phyloP scores from a whole-genome alignment of 1,140 invertebrate genomes.

The Cardiocondyla obscurior region DNA sequence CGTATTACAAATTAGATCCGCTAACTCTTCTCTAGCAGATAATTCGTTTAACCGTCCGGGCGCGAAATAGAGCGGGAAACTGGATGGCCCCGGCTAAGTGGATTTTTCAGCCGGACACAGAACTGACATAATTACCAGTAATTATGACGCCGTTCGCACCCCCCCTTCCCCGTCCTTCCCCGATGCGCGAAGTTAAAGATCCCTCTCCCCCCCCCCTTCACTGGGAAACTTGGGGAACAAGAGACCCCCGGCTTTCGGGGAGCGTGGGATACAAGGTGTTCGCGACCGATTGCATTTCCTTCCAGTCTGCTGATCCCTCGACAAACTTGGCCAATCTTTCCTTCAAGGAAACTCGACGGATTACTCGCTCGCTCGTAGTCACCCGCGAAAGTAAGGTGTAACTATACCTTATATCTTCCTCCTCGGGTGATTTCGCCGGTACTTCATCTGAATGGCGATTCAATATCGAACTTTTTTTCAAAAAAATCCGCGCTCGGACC shows the following conservation, averaged over 20 bases:
- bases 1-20: conserved; percentile 55
- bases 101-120: conserved; percentile 34
- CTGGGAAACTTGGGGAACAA: conserved; percentile 9
- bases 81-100: conserved; percentile 10
- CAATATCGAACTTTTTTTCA: background rate
- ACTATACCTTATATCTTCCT: background rate
- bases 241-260: background rate
- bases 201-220: too few species aligned
- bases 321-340: conserved; percentile 37
- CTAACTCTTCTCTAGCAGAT: conserved; percentile 63
- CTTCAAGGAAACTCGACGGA: conserved; percentile 10
- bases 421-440: background rate
- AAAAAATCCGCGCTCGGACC: background rate
- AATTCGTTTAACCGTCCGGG: conserved; percentile 47
- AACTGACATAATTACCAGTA: conserved; percentile 34
- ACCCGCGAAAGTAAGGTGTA: background rate
- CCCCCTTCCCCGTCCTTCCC: too few species aligned
- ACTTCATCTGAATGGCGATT: conserved; percentile 5
- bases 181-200: background rate
- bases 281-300: conserved; percentile 16
- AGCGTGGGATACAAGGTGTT: conserved; percentile 23
- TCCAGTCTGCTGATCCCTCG: conserved; percentile 11
- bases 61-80: conserved; percentile 34
- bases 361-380: background rate
- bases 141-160: conserved; percentile 11